These are phyloP conservation scores for Idaea aversata DNA, from an alignment of 2,888 invertebrate species.

Conservation along the genomic window DNA sequence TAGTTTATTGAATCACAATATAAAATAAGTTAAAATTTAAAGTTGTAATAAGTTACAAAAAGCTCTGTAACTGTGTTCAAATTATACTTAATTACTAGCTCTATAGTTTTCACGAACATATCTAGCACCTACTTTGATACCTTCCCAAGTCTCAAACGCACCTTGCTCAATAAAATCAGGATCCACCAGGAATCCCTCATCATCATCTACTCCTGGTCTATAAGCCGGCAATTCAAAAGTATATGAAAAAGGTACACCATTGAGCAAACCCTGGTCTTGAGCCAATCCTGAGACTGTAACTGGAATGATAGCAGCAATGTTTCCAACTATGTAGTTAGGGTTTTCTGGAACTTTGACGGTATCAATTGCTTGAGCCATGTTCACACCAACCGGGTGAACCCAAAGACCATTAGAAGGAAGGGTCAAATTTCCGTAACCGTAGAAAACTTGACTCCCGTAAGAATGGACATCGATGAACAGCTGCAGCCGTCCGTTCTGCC, in stretches of 20 bases:
- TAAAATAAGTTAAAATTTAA: no score
- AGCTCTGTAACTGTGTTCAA: no score
- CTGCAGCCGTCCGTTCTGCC: slow-evolving; percentile 60
- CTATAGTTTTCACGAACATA: slow-evolving; percentile 37
- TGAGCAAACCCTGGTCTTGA: slow-evolving; percentile 81
- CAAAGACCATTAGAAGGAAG: slow-evolving; percentile 72
- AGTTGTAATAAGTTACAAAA: no score
- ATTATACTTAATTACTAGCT: background rate
- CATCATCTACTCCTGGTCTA: slow-evolving; percentile 46
- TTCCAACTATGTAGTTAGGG: slow-evolving; percentile 73
- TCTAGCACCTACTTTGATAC: slow-evolving; percentile 73
- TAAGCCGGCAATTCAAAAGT: slow-evolving; percentile 82
- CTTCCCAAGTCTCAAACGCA: slow-evolving; percentile 82
- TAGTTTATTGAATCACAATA: no score
- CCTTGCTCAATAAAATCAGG: slow-evolving; percentile 77
- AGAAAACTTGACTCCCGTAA: slow-evolving; percentile 83
- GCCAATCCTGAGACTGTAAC: slow-evolving; percentile 83
- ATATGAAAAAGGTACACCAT: slow-evolving; percentile 77
- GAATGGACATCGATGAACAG: slow-evolving; percentile 88
- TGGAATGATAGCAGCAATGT: slow-evolving; percentile 57
- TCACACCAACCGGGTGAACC: slow-evolving; percentile 57
- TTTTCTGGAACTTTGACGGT: slow-evolving; percentile 63
- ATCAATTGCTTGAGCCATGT: slow-evolving; percentile 68
- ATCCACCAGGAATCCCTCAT: slow-evolving; percentile 78
- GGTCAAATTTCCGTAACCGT: slow-evolving; percentile 56